Conservation (phyloP, 2,797 vertebrate genomes). For the Leucoraja ocellata region DNA sequence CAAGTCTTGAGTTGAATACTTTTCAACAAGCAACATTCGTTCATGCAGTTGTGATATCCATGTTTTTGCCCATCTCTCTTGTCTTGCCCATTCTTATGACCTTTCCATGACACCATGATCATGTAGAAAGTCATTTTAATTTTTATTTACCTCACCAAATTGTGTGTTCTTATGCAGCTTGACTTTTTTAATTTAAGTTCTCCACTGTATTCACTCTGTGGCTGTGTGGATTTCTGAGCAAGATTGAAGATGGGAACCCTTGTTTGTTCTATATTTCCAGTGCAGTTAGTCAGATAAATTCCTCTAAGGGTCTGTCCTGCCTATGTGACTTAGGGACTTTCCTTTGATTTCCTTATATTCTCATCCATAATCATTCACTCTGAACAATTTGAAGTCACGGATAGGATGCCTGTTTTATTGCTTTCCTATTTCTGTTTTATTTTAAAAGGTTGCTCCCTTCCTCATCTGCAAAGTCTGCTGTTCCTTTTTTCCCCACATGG, state of each 20-base stretch:
- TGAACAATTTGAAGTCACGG: not conserved
- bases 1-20: no score
- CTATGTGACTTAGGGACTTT: not conserved
- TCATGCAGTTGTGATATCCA: not conserved
- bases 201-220: not conserved
- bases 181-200: not conserved
- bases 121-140: not conserved
- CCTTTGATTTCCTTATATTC: not conserved
- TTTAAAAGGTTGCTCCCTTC: not conserved
- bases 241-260: not conserved
- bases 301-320: no score
- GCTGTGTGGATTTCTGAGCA: not conserved
- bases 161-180: not conserved
- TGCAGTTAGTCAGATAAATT: not conserved
- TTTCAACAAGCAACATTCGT: not conserved
- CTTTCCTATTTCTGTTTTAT: not conserved
- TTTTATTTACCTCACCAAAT: not conserved
- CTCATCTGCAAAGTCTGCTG: not conserved
- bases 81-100: not conserved
- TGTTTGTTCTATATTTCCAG: not conserved
- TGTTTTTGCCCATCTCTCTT: not conserved
- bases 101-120: not conserved
- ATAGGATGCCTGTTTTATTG: not conserved
- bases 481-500: not conserved
- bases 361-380: not conserved